Conservation (phyloP, 2,113 vertebrate species). For the Festucalex cinctus region DNA sequence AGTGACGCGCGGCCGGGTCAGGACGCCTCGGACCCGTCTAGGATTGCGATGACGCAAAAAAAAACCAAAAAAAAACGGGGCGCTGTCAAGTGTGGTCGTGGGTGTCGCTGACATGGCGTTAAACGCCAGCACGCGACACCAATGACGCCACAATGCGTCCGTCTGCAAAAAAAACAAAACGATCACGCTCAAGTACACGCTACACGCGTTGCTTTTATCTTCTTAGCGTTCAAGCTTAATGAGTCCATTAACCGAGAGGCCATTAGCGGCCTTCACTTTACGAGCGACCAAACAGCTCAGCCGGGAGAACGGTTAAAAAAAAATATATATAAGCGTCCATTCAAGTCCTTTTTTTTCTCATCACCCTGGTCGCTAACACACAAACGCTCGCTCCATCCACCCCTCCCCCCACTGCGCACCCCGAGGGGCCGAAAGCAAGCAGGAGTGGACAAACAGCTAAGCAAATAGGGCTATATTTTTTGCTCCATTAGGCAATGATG, state of each 20-base stretch:
- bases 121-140: conserved; percentile 25
- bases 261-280: conserved; percentile 68
- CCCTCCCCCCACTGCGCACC: conserved; percentile 44
- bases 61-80: conserved; percentile 22
- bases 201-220: conserved; percentile 63
- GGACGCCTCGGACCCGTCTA: conserved; percentile 37
- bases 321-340: conserved; percentile 34
- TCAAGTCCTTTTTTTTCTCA: conserved; percentile 27
- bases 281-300: conserved; percentile 61
- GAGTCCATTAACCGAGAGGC: conserved; percentile 68
- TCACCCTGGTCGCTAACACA: conserved; percentile 31
- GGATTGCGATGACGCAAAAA: conserved; percentile 41
- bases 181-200: conserved; percentile 43
- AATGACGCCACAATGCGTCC: conserved; percentile 40
- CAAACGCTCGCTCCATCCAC: conserved; percentile 28
- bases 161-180: conserved; percentile 48
- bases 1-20: conserved; percentile 25
- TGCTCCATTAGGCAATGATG: conserved; percentile 64
- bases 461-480: conserved; percentile 55
- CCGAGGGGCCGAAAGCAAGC: conserved; percentile 46
- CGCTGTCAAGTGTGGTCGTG: conserved; percentile 40
- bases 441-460: conserved; percentile 53
- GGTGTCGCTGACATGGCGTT: conserved; percentile 17
- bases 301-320: conserved; percentile 56
- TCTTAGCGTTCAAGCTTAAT: conserved; percentile 65